Base-by-base conservation (phyloP, 2,797 vertebrate species). In the Peromyscus melanophrys region DNA sequence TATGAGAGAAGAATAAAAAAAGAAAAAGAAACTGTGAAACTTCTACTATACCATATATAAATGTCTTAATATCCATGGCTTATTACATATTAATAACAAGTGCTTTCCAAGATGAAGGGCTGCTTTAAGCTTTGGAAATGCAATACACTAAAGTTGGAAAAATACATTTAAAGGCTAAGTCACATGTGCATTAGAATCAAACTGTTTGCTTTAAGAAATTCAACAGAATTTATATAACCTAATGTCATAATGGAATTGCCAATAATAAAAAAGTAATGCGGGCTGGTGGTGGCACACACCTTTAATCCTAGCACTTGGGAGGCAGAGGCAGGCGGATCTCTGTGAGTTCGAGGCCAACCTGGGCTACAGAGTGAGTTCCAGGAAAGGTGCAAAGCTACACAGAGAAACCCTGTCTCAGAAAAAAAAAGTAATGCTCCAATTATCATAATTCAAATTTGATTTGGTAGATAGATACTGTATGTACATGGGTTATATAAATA, bases 121-220 rank as follows among this genome's bases (percentile, higher is more conserved):
- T 80, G 11, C 43, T 85, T 90, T 97, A 49, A 80, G 3, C 19
- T 85, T 96, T 80, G 49, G 25, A 96, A 96, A 81, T 83, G 37
- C 37, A 71, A 81, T 83, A 37, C 34, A 71, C 21, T 43, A 85
- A 94, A 71, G 8, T 89, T 69, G 2, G 52, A 4, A 61, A 87
- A 37, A 16, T 29, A 13, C 0, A 46, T 81, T 65, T 43, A 71
- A 77, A 2, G 16, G 0, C 1, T 89, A 4, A 86, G 76, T 16
- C 13, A 75, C 0, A 81, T 10, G 6, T 43, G 6, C 19, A 91
- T 73, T 77, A 71, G n/a, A 90, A 73, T 78, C 31, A 46, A 29
- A 77, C 3, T 14, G 0, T 90, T 31, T 55, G 7, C 43, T 96
- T 93, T 34, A 6, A 67, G 10, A 37, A 95, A 89, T 93, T 83